Base-by-base conservation (phyloP, 2,113 vertebrate genomes). In the Elanus axillaris region DNA sequence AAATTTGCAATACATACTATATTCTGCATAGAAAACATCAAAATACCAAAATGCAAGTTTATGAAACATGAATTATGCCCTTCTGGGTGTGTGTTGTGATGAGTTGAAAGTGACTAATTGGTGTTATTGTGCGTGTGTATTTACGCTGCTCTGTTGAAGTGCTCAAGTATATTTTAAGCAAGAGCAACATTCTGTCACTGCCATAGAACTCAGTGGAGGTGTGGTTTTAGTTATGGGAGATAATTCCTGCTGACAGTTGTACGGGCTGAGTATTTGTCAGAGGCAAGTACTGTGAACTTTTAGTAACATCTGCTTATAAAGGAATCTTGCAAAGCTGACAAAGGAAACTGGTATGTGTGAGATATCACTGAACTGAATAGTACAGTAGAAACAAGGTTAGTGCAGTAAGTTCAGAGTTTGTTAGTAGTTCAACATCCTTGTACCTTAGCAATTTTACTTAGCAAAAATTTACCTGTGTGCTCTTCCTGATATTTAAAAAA, bases 391-490 rank as follows among this genome's bases (percentile, higher is more conserved):
- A 45, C 36, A 77, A 74, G 25, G 6, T 40, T 71, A 20, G 5
- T 77, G 40, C 18, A 26, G 13, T 62, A 66, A 81, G 31, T 74
- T 87, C 12, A 6, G 34, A 26, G 14, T 69, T 91, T 68, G 29
- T 83, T 63, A 42, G 11, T 80, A 60, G 47, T 47, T 72, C 66
- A 64, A 47, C 10, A 19, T 50, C n/a, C 19, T n/a, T 31, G 13
- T 74, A 66, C 45, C 31, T 58, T 58, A 43, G 36, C 36, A 71
- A 31, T 94, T 80, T 86, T 64, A 63, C 8, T n/a, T n/a, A n/a
- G n/a, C n/a, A n/a, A n/a, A n/a, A n/a, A n/a, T n/a, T n/a, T n/a
- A 36, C 15, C 23, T 69, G 12, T 1, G 1, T 47, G 34, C 1
- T 71, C 13, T 81, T 94, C 20, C 13, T 86, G 56, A 18, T 67